Base-by-base conservation (phyloP, 1,140 invertebrate genomes). In the Hyles euphorbiae region DNA sequence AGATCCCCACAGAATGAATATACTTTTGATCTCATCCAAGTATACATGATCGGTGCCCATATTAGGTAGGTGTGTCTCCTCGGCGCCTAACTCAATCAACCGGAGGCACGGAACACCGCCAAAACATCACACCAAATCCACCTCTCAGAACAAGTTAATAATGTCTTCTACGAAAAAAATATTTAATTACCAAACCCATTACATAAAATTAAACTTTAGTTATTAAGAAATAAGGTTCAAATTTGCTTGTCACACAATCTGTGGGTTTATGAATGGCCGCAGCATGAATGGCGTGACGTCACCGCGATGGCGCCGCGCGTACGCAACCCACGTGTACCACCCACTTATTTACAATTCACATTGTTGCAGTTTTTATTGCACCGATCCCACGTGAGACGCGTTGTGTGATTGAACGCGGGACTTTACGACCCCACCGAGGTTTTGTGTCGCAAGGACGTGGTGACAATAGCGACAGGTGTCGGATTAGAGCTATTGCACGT, bases 181-280 rank as follows among this genome's bases (percentile, higher is more conserved):
- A 9, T 12, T 44, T 43, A 53, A 53, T 53, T 43, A 53, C 36
- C n/a, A 8, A 43, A 43, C 52, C 22, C 22, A 22, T 22, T 1
- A 5, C 36, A 12, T 53, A 44, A 43, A 3, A 22, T 11, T 12
- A n/a, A 5, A 44, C 52, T 43, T 43, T 44, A 53, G 11, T 2
- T 0, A 2, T 5, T 22, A 5, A 12, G 6, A 8, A 43, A 33
- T 44, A 44, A 11, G 22, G 52, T 53, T 43, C 36, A 40, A 40
- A 11, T 53, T 53, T 43, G 10, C 12, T 40, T 53, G 11, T 12
- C 11, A 2, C 36, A 40, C 1, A 1, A 8, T 8, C 5, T 40
- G 36, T 46, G 58, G 56, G 67, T 67, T 74, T 61, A 76, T 77
- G 74, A 77, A 77, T 77, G 74, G 60, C 57, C 63, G 70, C 55